phyloP scores from a whole-genome alignment of 2,113 vertebrate species.

The Muscicapa adusta region DNA sequence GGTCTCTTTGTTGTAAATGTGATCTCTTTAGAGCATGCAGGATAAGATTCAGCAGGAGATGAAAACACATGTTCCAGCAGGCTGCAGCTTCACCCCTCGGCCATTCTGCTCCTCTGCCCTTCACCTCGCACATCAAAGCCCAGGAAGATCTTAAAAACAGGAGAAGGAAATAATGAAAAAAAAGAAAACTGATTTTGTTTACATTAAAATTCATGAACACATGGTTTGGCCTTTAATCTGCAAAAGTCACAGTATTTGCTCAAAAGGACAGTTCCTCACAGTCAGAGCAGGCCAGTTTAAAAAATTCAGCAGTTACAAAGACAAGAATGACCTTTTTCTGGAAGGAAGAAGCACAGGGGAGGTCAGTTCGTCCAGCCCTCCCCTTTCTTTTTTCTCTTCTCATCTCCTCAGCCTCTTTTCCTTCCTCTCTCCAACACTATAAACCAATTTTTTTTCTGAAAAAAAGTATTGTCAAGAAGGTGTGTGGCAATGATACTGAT shows the following conservation, averaged over 20 bases:
- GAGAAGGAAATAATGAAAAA: not conserved
- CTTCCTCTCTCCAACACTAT: not conserved
- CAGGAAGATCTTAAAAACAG: not conserved
- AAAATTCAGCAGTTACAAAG: not conserved
- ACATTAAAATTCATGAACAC: slow-evolving; percentile 41
- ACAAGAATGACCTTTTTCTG: not conserved
- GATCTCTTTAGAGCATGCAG: slow-evolving; percentile 22
- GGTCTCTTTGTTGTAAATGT: not conserved
- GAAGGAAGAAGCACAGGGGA: not conserved
- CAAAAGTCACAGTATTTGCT: not conserved
- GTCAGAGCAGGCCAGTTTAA: not conserved
- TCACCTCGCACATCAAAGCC: not conserved
- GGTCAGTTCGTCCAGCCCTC: not conserved
- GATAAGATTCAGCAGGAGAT: not conserved
- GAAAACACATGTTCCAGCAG: not conserved
- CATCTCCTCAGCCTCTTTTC: not conserved
- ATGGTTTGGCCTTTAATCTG: slow-evolving; percentile 11
- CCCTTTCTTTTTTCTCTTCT: not conserved
- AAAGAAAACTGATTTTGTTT: not conserved
- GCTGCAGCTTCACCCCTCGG: not conserved
- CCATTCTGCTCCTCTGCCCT: not conserved
- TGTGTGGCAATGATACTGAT: not conserved
- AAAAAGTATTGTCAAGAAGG: not conserved
- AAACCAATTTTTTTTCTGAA: not conserved
- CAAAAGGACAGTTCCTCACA: not conserved